A percentile compares a stretch with the other conserved stretches of the same genome.
phyloP scores from a whole-genome alignment of 2,113 vertebrate genomes.

The Xiphophorus hellerii region DNA sequence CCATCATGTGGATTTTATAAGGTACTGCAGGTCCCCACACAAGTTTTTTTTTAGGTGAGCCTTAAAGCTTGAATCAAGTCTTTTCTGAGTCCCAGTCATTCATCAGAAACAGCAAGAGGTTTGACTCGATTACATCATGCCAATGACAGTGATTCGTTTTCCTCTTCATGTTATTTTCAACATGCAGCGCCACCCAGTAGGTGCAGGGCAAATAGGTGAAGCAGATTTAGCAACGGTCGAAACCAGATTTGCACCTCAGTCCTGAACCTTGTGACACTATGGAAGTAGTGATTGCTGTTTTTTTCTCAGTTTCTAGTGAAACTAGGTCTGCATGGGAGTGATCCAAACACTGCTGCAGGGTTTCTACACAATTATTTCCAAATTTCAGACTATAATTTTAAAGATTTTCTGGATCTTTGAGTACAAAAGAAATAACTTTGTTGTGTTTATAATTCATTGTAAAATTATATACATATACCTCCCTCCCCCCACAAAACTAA shows the following conservation, averaged over 20 bases:
- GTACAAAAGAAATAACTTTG: too few relatives aligned
- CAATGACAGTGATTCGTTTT: background rate
- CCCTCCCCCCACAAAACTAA: too few relatives aligned
- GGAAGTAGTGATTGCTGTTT: background rate
- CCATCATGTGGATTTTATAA: conserved; percentile 6
- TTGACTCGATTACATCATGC: background rate
- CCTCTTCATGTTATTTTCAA: background rate
- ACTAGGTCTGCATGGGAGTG: background rate
- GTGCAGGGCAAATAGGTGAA: conserved; percentile 21
- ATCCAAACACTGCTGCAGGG: background rate
- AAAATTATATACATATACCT: too few relatives aligned
- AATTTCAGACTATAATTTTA: too few relatives aligned
- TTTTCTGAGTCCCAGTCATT: background rate
- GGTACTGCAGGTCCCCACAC: background rate
- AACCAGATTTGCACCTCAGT: conserved; percentile 22
- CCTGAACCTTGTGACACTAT: background rate
- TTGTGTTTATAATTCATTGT: too few relatives aligned
- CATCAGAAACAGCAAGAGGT: background rate
- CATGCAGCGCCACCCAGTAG: conserved; percentile 44
- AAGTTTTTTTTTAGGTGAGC: background rate
- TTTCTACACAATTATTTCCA: too few relatives aligned
- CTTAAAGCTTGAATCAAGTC: background rate
- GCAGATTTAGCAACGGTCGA: conserved; percentile 55
- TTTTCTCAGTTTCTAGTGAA: background rate
- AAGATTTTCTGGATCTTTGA: too few relatives aligned